Conservation (phyloP, 1,140 invertebrate genomes). For the Sitobion miscanthi region DNA sequence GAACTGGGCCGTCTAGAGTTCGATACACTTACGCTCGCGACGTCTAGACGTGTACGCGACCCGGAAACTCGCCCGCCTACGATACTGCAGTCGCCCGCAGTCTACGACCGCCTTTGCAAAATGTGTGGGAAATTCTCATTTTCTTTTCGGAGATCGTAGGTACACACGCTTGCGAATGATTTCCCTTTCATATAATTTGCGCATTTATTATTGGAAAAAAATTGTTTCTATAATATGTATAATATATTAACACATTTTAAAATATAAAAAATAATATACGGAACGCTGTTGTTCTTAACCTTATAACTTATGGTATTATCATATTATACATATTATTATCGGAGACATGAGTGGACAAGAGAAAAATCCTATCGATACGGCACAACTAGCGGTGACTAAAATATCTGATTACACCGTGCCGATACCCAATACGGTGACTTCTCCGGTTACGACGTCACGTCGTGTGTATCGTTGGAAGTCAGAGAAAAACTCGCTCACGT, state of each 20-base stretch:
- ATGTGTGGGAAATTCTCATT: background rate
- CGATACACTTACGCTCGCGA: background rate
- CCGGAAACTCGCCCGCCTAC: background rate
- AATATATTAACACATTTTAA: background rate
- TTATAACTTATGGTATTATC: background rate
- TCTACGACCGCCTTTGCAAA: background rate
- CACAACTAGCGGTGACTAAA: background rate
- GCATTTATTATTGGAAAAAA: background rate
- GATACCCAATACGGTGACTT: slow-evolving; percentile 12
- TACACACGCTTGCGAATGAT: background rate
- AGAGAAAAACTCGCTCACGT: background rate
- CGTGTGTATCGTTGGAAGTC: background rate
- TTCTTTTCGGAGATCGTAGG: background rate
- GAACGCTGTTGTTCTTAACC: background rate
- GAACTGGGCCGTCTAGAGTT: slow-evolving; percentile 25
- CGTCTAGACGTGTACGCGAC: background rate
- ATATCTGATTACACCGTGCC: background rate
- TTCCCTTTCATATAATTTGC: background rate
- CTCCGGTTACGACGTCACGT: background rate
- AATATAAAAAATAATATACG: background rate
- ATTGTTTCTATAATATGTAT: background rate
- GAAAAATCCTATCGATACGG: background rate
- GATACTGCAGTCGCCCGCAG: background rate
- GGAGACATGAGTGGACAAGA: background rate
- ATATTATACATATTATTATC: background rate